These are phyloP conservation scores for Piprites chloris DNA, from an alignment of 2,113 vertebrate species.

Conservation along the genomic window DNA sequence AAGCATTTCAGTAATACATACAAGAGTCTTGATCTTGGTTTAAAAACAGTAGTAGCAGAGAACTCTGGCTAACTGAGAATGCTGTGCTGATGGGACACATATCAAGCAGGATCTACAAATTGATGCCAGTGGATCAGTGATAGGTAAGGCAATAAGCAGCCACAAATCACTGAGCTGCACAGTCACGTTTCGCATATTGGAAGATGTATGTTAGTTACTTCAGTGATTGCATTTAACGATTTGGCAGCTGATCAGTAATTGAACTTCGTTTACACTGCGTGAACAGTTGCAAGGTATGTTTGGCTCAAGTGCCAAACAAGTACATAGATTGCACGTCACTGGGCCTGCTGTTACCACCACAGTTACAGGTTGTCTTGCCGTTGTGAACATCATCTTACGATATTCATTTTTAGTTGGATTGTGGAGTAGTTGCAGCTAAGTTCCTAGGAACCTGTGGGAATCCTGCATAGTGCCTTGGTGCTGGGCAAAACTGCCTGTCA, in stretches of 20 bases:
- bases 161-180: neutral
- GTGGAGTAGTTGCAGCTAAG: neutral
- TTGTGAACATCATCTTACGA: neutral
- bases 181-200: neutral
- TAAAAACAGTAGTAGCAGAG: neutral
- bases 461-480: neutral
- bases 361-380: neutral
- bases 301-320: neutral
- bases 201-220: neutral
- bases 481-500: neutral
- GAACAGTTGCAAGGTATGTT: neutral
- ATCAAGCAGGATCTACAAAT: neutral
- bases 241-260: neutral
- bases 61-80: neutral
- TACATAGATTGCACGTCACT: neutral
- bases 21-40: neutral
- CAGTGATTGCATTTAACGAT: neutral
- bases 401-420: neutral
- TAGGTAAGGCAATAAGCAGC: neutral
- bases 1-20: neutral
- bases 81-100: neutral
- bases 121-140: neutral
- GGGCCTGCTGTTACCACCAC: neutral
- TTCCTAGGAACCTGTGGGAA: neutral
- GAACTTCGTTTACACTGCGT: neutral